phyloP scores from a whole-genome alignment of 2,113 vertebrate species.

The Zosterops borbonicus region DNA sequence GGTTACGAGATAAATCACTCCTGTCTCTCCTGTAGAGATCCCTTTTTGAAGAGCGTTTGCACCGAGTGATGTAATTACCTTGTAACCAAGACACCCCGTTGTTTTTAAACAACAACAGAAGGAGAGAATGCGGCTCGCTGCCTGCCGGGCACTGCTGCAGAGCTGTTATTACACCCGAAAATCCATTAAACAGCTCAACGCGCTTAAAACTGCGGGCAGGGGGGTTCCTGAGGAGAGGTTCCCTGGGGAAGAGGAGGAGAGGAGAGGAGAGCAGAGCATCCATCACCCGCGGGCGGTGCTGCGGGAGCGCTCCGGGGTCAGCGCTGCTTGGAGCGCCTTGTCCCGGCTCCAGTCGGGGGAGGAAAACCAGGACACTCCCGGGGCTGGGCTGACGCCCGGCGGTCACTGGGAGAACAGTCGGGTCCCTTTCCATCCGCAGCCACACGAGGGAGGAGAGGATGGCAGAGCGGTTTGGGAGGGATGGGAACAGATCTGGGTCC shows the following conservation, averaged over 20 bases:
- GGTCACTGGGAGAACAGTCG: not conserved
- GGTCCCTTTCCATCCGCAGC: not conserved
- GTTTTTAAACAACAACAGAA: not conserved
- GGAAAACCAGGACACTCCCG: no score
- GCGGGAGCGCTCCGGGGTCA: not conserved
- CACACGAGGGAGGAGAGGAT: not conserved
- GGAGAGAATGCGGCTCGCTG: not conserved
- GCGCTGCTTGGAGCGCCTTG: fast-evolving
- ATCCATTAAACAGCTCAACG: fast-evolving
- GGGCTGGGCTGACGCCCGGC: not conserved
- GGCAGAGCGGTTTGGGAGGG: not conserved
- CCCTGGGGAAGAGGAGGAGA: no score
- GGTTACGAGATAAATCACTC: not conserved
- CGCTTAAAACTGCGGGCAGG: fast-evolving
- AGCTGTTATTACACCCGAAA: fast-evolving
- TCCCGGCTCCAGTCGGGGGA: fast-evolving
- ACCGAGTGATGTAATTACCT: not conserved
- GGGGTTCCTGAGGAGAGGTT: not conserved
- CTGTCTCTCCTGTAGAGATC: not conserved
- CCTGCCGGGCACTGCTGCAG: not conserved
- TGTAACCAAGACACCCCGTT: not conserved
- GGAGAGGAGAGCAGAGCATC: not conserved
- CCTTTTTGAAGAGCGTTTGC: not conserved
- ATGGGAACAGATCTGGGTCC: fast-evolving
- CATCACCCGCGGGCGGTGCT: fast-evolving